phyloP scores from a whole-genome alignment of 2,113 vertebrate species.

The Mungos mungo region DNA sequence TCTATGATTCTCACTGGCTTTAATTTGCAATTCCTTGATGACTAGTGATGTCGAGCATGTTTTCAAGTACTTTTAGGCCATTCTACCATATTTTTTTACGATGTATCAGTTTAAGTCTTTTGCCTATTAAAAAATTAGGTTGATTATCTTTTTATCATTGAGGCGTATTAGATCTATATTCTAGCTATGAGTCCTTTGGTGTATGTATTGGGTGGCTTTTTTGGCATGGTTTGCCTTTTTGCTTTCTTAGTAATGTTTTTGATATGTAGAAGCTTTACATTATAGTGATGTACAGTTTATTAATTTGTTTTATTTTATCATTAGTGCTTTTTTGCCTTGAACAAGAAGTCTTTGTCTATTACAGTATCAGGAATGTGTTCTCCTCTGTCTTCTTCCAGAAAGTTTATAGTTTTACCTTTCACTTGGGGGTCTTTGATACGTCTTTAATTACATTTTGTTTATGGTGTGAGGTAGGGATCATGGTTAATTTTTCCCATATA shows the following conservation, averaged over 20 bases:
- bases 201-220: not conserved
- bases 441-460: constrained; percentile 6
- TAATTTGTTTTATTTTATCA: not conserved
- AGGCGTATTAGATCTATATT: not conserved
- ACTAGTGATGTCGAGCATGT: not conserved
- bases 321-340: not conserved
- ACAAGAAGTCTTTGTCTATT: not conserved
- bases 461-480: not conserved
- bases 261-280: not conserved
- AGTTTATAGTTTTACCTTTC: not conserved
- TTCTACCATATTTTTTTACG: not conserved
- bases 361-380: not conserved
- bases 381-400: not conserved
- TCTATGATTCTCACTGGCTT: not conserved
- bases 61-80: not conserved
- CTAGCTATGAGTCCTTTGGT: not conserved
- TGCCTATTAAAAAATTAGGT: not conserved
- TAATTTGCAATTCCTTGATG: not conserved
- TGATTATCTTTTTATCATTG: not conserved
- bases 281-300: not conserved
- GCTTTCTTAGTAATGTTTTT: constrained; percentile 2
- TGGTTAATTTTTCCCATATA: not conserved
- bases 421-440: not conserved
- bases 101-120: not conserved
- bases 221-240: not conserved